Conservation (phyloP, 2,888 invertebrate genomes). For the Dorcus hopei region DNA sequence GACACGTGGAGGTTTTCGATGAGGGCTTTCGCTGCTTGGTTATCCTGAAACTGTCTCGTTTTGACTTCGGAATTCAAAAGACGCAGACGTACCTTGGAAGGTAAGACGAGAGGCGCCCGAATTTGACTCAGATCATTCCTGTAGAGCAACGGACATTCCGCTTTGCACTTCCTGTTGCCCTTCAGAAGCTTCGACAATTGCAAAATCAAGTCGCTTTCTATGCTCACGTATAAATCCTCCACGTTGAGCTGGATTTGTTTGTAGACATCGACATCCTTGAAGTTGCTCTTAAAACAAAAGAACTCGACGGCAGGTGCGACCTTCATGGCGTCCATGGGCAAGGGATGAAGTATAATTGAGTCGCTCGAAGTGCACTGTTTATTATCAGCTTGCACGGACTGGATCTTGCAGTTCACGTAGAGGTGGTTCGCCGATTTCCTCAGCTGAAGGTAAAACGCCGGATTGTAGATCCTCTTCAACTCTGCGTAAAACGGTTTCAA, state of each 20-base stretch:
- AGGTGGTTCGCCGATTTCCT: constrained; percentile 67
- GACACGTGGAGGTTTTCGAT: constrained; percentile 36
- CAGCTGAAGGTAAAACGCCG: constrained; percentile 72
- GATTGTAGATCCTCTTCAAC: constrained; percentile 67
- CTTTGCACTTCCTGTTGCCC: constrained; percentile 56
- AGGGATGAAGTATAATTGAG: constrained; percentile 47
- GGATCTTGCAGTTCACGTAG: constrained; percentile 65
- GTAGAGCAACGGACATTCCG: constrained; percentile 55
- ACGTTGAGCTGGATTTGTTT: constrained; percentile 62
- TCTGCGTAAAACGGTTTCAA: constrained; percentile 82
- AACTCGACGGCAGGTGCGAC: constrained; percentile 63
- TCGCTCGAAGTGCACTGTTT: constrained; percentile 33
- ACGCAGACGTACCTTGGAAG: too few relatives aligned
- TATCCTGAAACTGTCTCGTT: constrained; percentile 1
- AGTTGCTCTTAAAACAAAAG: constrained; percentile 54
- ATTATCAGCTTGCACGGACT: constrained; percentile 71
- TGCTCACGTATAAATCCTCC: constrained; percentile 65
- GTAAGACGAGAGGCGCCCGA: constrained; percentile 53
- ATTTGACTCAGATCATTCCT: constrained; percentile 52
- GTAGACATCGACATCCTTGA: constrained; percentile 56
- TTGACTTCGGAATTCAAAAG: neutral
- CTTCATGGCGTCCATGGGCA: constrained; percentile 50
- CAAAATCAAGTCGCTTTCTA: constrained; percentile 67
- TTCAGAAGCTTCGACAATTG: constrained; percentile 60
- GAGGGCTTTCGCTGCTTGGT: neutral